A percentile compares a stretch with the other conserved stretches of the same genome.
Conservation (phyloP, 2,113 vertebrate species). For the Gnathonemus longibarbis region DNA sequence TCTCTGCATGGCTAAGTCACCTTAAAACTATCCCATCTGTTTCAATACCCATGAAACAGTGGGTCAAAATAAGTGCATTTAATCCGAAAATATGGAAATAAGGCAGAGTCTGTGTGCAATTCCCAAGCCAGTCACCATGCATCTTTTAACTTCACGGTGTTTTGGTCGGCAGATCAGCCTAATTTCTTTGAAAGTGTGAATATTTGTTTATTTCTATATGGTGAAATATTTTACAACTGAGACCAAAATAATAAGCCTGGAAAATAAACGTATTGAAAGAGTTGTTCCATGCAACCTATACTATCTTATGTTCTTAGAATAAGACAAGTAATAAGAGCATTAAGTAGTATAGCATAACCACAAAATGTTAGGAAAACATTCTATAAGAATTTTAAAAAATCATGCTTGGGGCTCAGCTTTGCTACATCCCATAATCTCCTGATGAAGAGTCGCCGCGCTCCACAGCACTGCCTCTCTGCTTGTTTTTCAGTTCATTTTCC, state of each 20-base stretch:
- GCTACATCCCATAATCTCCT: neutral
- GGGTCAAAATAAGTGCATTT: neutral
- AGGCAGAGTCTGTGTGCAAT: neutral
- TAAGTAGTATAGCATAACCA: neutral
- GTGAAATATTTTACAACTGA: neutral
- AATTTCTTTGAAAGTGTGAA: neutral
- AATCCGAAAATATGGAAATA: neutral
- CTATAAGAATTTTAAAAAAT: neutral
- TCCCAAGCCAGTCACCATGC: neutral
- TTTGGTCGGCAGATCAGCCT: neutral
- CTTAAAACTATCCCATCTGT: neutral
- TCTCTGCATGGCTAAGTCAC: neutral
- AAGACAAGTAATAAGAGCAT: neutral
- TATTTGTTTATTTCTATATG: neutral
- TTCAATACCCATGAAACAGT: neutral
- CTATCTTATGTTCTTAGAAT: neutral
- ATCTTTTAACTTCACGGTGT: neutral
- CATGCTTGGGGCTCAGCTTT: neutral
- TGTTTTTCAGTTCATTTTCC: conserved; percentile 22
- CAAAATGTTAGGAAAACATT: neutral
- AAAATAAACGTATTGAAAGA: neutral
- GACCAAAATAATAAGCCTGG: neutral
- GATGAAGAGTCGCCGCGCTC: neutral
- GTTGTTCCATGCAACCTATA: neutral
- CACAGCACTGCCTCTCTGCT: conserved; percentile 13